Percentiles rank a stretch among this genome's conserved stretches.
Conservation (phyloP, 1,140 invertebrate genomes). For the Psilanteris sp. region DNA sequence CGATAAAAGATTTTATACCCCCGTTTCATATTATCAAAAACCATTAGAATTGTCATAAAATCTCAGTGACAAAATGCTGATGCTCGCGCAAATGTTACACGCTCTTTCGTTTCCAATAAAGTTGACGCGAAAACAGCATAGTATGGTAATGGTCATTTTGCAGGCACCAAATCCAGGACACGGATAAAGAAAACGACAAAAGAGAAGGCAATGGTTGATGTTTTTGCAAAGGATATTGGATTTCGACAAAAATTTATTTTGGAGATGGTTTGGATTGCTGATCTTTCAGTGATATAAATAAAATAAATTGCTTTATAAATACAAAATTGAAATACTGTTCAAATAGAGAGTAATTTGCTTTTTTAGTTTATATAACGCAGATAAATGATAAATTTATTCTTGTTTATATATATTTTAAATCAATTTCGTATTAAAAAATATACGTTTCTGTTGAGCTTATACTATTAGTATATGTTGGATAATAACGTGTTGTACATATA, state of each 20-base stretch:
- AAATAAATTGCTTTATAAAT: too few relatives aligned
- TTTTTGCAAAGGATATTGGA: slow-evolving; percentile 32
- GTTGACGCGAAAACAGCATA: slow-evolving; percentile 20
- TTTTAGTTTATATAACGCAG: too few relatives aligned
- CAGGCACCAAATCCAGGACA: slow-evolving; percentile 17
- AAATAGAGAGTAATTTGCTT: too few relatives aligned
- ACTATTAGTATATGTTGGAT: too few relatives aligned
- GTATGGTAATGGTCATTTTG: slow-evolving; percentile 52
- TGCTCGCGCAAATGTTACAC: slow-evolving; percentile 24
- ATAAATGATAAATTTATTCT: too few relatives aligned
- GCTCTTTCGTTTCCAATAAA: slow-evolving; percentile 24
- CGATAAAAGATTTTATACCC: slow-evolving; percentile 47
- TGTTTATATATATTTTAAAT: too few relatives aligned
- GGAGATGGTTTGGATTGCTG: slow-evolving; percentile 17
- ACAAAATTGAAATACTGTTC: too few relatives aligned
- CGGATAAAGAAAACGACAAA: slow-evolving; percentile 37
- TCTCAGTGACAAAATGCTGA: slow-evolving; percentile 43
- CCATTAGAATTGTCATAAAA: slow-evolving; percentile 54
- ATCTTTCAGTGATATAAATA: too few relatives aligned
- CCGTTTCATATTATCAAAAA: slow-evolving; percentile 37
- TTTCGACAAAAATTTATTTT: slow-evolving; percentile 29
- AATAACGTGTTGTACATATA: too few relatives aligned
- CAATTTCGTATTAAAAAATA: too few relatives aligned
- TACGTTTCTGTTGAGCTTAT: too few relatives aligned
- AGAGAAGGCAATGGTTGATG: slow-evolving; percentile 18